Base-by-base conservation (phyloP, 2,113 vertebrate genomes). In the Morone saxatilis region DNA sequence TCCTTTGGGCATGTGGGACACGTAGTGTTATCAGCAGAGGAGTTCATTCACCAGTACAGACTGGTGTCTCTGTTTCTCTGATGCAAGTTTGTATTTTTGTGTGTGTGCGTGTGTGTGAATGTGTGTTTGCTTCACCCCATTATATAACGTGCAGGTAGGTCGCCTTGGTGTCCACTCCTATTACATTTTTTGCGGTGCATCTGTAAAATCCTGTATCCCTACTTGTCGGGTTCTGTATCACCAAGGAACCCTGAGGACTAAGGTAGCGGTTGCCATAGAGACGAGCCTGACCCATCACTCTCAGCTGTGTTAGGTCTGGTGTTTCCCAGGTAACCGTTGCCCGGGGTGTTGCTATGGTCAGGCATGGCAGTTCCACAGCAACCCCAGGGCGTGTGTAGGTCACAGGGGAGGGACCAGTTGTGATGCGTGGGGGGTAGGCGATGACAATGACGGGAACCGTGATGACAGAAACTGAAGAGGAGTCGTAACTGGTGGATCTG, bases 61-160 rank as follows among this genome's bases (percentile, higher is more conserved):
- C 25, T 67, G 51, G 36, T 45, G 25, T 82, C 62, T 85, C 47
- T 63, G n/a, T 78, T 8, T 65, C 51, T 73, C 36, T 41, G n/a
- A 19, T 80, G 62, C 48, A 31, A 72, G 59, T 80, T 5, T 80
- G 12, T 57, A 13, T 78, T 36, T 67, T 13, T 50, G 25, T 54
- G 43, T 43, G 43, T 57, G 45, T 66, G n/a, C 47, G n/a, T 54
- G 17, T 53, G 31, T 56, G 19, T 67, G 41, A 14, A 6, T 57
- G 56, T 79, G 51, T 69, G 38, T 77, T 62, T 60, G 16, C 10
- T 63, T 76, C 31, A 57, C 31, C 45, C 22, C n/a, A 50, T 96
- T 94, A 99, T 85, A 97, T 96, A 85, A 99, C 95, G 80, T 99
- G 97, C 71, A 99, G 70, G 48, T 98, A 98, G 1, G 98, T 99